Evolutionary conservation across 1,140 invertebrate species (phyloP).

Genomic region (Trigoniulus corallinus): DNA sequence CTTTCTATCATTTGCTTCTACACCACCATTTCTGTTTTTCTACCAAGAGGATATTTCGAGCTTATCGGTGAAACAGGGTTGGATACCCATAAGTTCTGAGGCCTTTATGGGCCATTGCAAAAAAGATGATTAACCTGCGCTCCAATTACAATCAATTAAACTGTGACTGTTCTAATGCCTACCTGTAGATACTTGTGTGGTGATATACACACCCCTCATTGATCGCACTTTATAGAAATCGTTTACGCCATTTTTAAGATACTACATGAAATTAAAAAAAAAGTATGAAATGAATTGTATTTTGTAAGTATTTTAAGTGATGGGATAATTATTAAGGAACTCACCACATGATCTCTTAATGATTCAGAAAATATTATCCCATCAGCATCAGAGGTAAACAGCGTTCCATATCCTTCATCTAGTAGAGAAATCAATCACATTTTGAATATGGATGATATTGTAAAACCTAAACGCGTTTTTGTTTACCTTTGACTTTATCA

Average conservation of each 20-base stretch:
- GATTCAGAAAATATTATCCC: conserved; percentile 25
- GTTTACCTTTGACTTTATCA: background rate
- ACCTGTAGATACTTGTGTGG: conserved; percentile 22
- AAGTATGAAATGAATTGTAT: background rate
- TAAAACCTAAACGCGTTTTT: too few species aligned
- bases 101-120: too few species aligned
- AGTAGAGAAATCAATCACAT: background rate
- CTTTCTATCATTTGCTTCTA: too few species aligned
- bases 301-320: background rate
- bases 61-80: too few species aligned
- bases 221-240: conserved; percentile 28
- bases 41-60: too few species aligned
- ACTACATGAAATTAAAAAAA: background rate
- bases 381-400: conserved; percentile 23
- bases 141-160: too few species aligned
- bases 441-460: background rate
- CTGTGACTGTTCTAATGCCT: background rate
- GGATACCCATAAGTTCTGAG: too few species aligned
- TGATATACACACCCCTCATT: conserved; percentile 24
- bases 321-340: background rate
- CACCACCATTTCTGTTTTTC: too few species aligned
- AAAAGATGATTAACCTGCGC: too few species aligned
- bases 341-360: conserved; percentile 19
- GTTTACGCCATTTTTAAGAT: conserved; percentile 8
- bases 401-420: conserved; percentile 25